Percentiles rank a stretch among this genome's conserved stretches.
Evolutionary conservation across 2,113 vertebrate species (phyloP).

Genomic region (Tiliqua scincoides): DNA sequence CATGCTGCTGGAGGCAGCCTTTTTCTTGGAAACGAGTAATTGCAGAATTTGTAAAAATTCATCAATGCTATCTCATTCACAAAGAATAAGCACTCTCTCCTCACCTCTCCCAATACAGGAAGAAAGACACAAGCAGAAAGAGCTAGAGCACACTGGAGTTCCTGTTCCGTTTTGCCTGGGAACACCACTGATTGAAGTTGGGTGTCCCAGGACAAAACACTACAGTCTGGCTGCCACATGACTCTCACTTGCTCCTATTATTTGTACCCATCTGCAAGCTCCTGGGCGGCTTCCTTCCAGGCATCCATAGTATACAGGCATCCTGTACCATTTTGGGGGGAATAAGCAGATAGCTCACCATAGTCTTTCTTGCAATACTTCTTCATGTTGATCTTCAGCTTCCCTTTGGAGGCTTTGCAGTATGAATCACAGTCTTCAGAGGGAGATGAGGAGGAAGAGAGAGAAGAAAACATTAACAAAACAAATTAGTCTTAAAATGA

Average conservation of each 20-base stretch:
- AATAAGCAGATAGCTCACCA: slow-evolving; percentile 80
- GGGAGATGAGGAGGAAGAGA: slow-evolving; percentile 54
- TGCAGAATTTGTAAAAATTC: too few relatives aligned
- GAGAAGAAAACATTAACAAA: slow-evolving; percentile 70
- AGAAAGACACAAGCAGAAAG: too few relatives aligned
- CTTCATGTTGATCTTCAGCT: slow-evolving; percentile 99
- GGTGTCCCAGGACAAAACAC: not conserved
- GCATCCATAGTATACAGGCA: not conserved
- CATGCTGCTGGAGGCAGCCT: too few relatives aligned
- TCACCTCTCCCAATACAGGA: too few relatives aligned
- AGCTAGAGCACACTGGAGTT: too few relatives aligned
- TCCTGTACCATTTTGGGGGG: not conserved
- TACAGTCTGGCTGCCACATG: not conserved
- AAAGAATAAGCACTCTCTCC: too few relatives aligned
- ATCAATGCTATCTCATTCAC: too few relatives aligned
- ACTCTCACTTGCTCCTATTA: not conserved
- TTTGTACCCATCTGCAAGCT: not conserved
- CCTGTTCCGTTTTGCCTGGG: too few relatives aligned
- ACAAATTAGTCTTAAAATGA: slow-evolving; percentile 73
- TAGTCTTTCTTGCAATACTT: slow-evolving; percentile 99
- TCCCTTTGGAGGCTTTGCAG: slow-evolving; percentile 98
- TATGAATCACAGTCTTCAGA: slow-evolving; percentile 94
- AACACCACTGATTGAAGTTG: too few relatives aligned
- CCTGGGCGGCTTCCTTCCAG: not conserved
- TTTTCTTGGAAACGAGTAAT: too few relatives aligned